phyloP scores from a whole-genome alignment of 2,113 vertebrate species.

The Eonycteris spelaea region DNA sequence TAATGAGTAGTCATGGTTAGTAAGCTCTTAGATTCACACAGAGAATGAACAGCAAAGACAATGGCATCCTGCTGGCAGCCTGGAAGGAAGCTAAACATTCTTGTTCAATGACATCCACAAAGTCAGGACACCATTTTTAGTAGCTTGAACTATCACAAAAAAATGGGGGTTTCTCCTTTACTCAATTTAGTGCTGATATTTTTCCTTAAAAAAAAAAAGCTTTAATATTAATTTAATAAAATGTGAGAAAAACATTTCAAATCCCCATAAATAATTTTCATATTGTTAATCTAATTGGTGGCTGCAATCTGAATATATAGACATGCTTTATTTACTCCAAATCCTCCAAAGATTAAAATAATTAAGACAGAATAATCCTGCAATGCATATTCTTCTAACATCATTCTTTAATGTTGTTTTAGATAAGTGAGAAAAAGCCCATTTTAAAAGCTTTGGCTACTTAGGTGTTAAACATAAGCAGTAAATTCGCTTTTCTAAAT shows the following conservation, averaged over 20 bases:
- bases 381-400: neutral
- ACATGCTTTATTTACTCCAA: slow-evolving; percentile 23
- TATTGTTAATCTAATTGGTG: neutral
- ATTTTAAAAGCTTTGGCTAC: slow-evolving; percentile 57
- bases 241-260: neutral
- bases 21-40: slow-evolving; percentile 28
- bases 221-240: slow-evolving; percentile 4
- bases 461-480: slow-evolving; percentile 44
- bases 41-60: slow-evolving; percentile 19
- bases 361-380: neutral
- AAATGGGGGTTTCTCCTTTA: neutral
- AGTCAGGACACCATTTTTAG: slow-evolving; percentile 1
- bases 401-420: slow-evolving; percentile 58
- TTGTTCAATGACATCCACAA: slow-evolving; percentile 5
- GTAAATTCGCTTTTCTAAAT: slow-evolving; percentile 78
- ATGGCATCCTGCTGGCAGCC: neutral
- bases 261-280: neutral
- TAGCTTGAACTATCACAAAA: neutral
- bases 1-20: neutral
- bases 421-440: slow-evolving; percentile 42
- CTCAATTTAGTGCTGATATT: neutral
- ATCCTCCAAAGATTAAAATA: slow-evolving; percentile 29
- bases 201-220: neutral
- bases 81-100: slow-evolving; percentile 31
- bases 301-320: neutral